Percentiles rank a stretch among this genome's conserved stretches.
These are phyloP conservation scores for Leptinotarsa rubiginosa DNA, from an alignment of 2,888 invertebrate genomes.

Conservation along the genomic window DNA sequence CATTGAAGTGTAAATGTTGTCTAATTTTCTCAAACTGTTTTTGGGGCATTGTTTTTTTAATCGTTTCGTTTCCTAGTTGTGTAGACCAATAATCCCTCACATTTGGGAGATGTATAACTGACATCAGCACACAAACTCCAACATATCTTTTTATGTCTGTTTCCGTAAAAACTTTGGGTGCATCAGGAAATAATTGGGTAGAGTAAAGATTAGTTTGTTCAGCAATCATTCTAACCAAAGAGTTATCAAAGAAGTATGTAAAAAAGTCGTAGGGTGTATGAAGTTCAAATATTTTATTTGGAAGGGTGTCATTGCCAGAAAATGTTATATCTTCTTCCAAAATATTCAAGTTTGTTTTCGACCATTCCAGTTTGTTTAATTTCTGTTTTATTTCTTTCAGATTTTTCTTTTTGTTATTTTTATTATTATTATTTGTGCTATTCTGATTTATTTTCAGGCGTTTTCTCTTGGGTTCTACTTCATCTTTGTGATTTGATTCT, in stretches of 20 bases:
- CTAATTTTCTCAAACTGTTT: constrained; percentile 24
- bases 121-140: not conserved
- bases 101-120: constrained; percentile 2
- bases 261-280: not conserved
- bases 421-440: not conserved
- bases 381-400: not conserved
- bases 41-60: constrained; percentile 19
- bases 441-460: constrained; percentile 1
- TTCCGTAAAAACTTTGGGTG: constrained; percentile 10
- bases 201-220: constrained; percentile 5
- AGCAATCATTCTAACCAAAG: constrained; percentile 1
- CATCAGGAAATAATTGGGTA: constrained; percentile 7
- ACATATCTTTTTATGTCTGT: constrained; percentile 10
- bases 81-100: constrained; percentile 3
- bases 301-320: constrained; percentile 10
- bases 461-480: constrained; percentile 1
- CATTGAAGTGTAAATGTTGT: constrained; percentile 24
- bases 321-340: constrained; percentile 10
- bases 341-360: constrained; percentile 9
- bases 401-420: constrained; percentile 1
- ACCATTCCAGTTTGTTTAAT: constrained; percentile 1
- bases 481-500: constrained; percentile 1
- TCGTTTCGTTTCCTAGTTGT: not conserved
- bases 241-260: constrained; percentile 1
- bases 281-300: constrained; percentile 10